Percentiles rank a stretch among this genome's conserved stretches.
Conservation (phyloP, 1,140 invertebrate species). For the Ceratina calcarata region DNA sequence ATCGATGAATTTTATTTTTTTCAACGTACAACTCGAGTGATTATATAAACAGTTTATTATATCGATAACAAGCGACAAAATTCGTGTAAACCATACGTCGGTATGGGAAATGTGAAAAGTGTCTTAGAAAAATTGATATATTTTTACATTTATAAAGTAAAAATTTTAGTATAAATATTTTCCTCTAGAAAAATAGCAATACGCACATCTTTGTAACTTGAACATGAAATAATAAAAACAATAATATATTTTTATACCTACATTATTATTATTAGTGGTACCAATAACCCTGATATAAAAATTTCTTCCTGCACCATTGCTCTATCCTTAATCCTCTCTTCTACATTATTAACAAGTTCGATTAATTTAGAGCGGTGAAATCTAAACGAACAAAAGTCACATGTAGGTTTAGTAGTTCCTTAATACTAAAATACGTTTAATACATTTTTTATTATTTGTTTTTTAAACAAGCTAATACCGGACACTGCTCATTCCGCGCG, state of each 20-base stretch:
- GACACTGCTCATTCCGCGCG: not conserved
- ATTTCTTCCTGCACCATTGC: constrained; percentile 21
- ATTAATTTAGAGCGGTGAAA: not conserved
- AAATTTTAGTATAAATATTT: constrained; percentile 46
- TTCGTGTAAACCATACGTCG: constrained; percentile 9
- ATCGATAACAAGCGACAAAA: constrained; percentile 33
- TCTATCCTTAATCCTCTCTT: not conserved
- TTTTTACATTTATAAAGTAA: constrained; percentile 35
- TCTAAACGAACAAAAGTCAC: constrained; percentile 10
- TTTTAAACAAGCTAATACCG: not conserved
- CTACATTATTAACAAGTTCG: constrained; percentile 12
- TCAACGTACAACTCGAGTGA: not conserved
- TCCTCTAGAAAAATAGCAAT: constrained; percentile 13
- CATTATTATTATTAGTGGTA: constrained; percentile 18
- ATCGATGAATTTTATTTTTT: constrained; percentile 26
- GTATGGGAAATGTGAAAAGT: constrained; percentile 29
- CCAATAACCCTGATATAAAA: constrained; percentile 8
- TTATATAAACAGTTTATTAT: constrained; percentile 34
- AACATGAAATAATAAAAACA: constrained; percentile 26
- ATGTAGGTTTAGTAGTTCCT: not conserved
- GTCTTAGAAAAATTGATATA: constrained; percentile 36
- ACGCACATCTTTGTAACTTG: constrained; percentile 1
- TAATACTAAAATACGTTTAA: constrained; percentile 23
- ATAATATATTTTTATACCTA: not conserved
- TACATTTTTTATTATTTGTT: not conserved